Evolutionary conservation across 2,113 vertebrate genomes (phyloP).

Genomic region (Panthera uncia): DNA sequence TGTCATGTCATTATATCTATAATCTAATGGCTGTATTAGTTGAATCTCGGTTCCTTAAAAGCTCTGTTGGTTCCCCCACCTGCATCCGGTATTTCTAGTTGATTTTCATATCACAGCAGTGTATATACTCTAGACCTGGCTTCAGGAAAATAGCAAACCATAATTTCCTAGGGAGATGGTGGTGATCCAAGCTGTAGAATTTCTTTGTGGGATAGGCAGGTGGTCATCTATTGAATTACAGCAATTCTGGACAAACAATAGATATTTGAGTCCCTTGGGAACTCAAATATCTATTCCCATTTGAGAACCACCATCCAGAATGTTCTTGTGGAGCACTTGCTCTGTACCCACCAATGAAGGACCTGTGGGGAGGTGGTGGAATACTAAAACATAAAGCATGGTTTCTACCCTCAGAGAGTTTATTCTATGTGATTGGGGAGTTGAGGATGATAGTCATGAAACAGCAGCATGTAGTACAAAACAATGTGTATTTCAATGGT

Average conservation of each 20-base stretch:
- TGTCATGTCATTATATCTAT: background rate
- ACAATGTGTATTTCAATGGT: background rate
- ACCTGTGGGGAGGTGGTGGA: background rate
- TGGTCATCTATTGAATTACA: constrained; percentile 29
- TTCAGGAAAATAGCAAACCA: constrained; percentile 21
- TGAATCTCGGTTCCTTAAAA: background rate
- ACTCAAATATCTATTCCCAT: too few species aligned
- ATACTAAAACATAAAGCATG: background rate
- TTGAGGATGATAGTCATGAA: background rate
- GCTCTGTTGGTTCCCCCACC: background rate
- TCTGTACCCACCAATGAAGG: background rate
- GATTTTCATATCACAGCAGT: background rate
- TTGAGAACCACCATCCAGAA: background rate
- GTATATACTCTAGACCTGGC: background rate
- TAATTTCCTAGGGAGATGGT: background rate
- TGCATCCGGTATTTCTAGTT: background rate
- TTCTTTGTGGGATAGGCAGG: background rate
- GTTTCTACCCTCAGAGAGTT: background rate
- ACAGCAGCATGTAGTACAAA: background rate
- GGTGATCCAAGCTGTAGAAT: background rate
- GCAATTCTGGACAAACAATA: background rate
- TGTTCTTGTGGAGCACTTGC: background rate
- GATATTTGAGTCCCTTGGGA: background rate
- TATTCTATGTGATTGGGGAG: background rate
- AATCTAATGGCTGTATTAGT: background rate